A percentile compares a stretch with the other conserved stretches of the same genome.
These are phyloP conservation scores for Mus minutoides DNA, from an alignment of 2,797 vertebrate species.

Conservation along the genomic window DNA sequence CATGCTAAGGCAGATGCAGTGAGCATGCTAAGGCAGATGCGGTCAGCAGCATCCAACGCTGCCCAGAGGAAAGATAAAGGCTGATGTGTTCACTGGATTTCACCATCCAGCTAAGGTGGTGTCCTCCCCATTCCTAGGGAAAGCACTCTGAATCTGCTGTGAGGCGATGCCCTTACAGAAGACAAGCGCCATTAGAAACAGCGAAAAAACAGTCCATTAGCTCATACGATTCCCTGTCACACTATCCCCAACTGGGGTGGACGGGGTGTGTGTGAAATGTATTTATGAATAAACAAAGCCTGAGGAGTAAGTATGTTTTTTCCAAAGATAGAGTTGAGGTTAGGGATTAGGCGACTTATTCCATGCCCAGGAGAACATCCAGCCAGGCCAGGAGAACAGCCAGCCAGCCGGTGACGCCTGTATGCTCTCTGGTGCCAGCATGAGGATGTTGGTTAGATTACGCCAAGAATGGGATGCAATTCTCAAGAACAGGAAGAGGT, in stretches of 20 bases:
- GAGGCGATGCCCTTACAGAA: neutral
- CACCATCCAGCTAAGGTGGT: neutral
- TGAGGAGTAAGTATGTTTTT: neutral
- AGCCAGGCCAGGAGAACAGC: neutral
- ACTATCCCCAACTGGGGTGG: neutral
- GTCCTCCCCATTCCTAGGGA: neutral
- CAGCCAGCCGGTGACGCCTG: conserved; percentile 21
- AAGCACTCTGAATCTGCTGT: neutral
- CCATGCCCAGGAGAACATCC: neutral
- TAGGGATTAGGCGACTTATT: conserved; percentile 68
- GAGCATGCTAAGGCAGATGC: neutral
- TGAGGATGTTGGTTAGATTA: conserved; percentile 47
- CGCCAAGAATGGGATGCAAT: conserved; percentile 74
- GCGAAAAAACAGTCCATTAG: neutral
- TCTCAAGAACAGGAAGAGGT: conserved; percentile 78
- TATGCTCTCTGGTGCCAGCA: conserved; percentile 31
- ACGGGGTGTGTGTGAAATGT: neutral
- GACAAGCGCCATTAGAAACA: neutral
- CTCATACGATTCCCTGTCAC: neutral
- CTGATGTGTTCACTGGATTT: neutral
- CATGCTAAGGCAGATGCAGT: neutral
- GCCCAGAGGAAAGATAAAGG: neutral
- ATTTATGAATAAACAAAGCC: conserved; percentile 39
- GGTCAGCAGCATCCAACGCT: neutral
- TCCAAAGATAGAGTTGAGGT: conserved; percentile 24